Base-by-base conservation (phyloP, 2,888 invertebrate species). In the Sinohyriopsis cumingii region DNA sequence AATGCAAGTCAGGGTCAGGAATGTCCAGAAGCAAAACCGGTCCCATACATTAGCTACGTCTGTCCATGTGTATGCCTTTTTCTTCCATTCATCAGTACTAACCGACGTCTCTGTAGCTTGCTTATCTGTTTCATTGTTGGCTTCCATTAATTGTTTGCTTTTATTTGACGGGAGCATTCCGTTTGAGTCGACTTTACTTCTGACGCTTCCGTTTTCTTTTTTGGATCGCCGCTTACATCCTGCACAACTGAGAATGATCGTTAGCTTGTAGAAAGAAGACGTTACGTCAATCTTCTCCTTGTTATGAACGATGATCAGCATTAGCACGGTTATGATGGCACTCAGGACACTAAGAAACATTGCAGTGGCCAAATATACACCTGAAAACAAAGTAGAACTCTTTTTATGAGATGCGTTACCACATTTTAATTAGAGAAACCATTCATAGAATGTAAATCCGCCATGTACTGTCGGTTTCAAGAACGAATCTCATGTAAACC, bases 261-360 rank as follows among this genome's bases (percentile, higher is more conserved):
- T 45, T 3, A 45, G 45, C 15, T 45, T 45, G 45, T 45, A 45
- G 45, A 45, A 45, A 12, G 45, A 45, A 45, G 45, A 45, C 15
- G 45, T 45, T 54, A 25, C 25, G 15, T 60, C 60, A 5, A 61
- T 28, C 9, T 33, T 53, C 45, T 67, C 60, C 54, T 59, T 55
- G 24, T 25, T 67, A 15, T 60, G 33, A 33, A 54, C 59, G 1
- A 54, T 60, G 19, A 67, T 6, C 19, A 67, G 67, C 19, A 28
- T 54, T 19, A 67, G 24, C 53, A 67, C 60, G 1, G 67, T 67
- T 53, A 67, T 67, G 28, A 67, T 25, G 24, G 60, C 60, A 19
- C 24, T 55, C 1, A 55, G 7, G 28, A 54, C 60, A 19, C 60
- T 55, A 28, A 59, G 28, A 5, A 59, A 12, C 24, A 67, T 53